Conservation (phyloP, 1,140 invertebrate genomes). For the Anoplophora glabripennis region DNA sequence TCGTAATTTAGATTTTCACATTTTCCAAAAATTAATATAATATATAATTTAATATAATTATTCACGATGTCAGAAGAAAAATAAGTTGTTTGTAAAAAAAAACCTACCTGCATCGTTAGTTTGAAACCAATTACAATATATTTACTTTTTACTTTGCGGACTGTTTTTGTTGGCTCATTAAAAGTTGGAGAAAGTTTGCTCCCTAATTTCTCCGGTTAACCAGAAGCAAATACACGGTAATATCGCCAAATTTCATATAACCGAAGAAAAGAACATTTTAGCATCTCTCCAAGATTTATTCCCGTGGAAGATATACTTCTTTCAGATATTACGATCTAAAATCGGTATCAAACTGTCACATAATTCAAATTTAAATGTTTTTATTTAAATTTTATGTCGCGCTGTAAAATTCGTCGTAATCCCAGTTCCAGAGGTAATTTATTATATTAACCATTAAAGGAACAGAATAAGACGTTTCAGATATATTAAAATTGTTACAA, state of each 20-base stretch:
- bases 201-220: constrained; percentile 4
- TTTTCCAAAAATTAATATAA: too few relatives aligned
- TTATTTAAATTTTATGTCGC: constrained; percentile 9
- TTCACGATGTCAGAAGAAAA: too few relatives aligned
- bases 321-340: constrained; percentile 8
- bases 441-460: background rate
- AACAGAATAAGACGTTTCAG: too few relatives aligned
- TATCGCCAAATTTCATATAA: constrained; percentile 9
- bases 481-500: too few relatives aligned
- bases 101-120: constrained; percentile 2
- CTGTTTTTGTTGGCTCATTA: constrained; percentile 7
- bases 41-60: too few relatives aligned
- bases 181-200: constrained; percentile 1
- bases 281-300: background rate
- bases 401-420: background rate
- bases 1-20: too few relatives aligned
- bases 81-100: background rate
- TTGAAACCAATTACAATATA: constrained; percentile 6
- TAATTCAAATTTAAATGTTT: constrained; percentile 9
- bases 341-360: constrained; percentile 6
- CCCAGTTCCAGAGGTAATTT: background rate
- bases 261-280: background rate
- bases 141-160: constrained; percentile 3
- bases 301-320: constrained; percentile 5
- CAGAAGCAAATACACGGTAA: background rate